Percentiles rank a stretch among this genome's conserved stretches.
These are phyloP conservation scores for Coecobrya sp. DNA, from an alignment of 2,888 invertebrate genomes.

Conservation along the genomic window DNA sequence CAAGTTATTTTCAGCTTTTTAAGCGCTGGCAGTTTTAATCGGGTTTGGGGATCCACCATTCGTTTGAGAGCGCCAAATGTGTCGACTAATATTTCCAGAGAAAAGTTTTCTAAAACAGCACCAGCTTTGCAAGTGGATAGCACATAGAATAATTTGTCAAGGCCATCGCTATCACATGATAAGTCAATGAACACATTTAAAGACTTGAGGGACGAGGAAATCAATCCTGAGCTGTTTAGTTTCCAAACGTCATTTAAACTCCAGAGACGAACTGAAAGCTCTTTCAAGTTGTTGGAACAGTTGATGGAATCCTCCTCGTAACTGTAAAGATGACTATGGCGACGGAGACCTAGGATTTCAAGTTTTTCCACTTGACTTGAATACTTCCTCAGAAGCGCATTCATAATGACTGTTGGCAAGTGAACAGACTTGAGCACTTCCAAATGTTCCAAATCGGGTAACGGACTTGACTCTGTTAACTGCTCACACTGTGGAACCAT, in stretches of 20 bases:
- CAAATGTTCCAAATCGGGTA: neutral
- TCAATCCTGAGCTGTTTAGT: constrained; percentile 2
- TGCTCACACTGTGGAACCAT: constrained; percentile 12
- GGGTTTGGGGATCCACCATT: neutral
- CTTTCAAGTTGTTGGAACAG: neutral
- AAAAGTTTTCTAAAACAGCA: neutral
- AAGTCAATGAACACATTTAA: constrained; percentile 19
- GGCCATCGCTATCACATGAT: neutral
- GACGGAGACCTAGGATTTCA: neutral
- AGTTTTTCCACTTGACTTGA: neutral
- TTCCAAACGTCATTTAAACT: constrained; percentile 8
- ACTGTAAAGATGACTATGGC: neutral
- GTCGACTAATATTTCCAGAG: neutral
- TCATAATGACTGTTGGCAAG: constrained; percentile 13
- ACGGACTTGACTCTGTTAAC: constrained; percentile 7
- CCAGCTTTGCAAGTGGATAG: neutral
- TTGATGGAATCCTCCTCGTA: neutral
- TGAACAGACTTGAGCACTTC: neutral
- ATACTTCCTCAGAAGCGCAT: constrained; percentile 5
- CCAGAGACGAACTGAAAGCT: constrained; percentile 11
- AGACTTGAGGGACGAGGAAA: neutral
- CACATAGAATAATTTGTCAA: constrained; percentile 19
- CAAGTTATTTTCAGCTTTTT: neutral
- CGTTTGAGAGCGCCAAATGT: neutral
- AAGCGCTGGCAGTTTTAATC: neutral